Percentiles rank a stretch among this genome's conserved stretches.
phyloP scores from a whole-genome alignment of 2,113 vertebrate genomes.

The Lycaon pictus region DNA sequence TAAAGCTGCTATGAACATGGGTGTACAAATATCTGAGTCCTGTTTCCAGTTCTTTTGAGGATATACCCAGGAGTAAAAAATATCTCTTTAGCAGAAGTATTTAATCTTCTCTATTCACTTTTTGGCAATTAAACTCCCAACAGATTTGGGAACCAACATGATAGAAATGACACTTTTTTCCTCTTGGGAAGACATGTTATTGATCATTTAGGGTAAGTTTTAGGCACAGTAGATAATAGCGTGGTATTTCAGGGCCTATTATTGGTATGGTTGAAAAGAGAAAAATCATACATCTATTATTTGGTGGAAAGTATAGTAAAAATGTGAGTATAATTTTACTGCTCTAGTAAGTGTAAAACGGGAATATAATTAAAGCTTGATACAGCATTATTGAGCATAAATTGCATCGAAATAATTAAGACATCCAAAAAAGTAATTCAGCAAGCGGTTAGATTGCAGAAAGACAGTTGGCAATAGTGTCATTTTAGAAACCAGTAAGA shows the following conservation, averaged over 20 bases:
- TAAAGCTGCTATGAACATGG: neutral
- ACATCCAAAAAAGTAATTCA: slow-evolving; percentile 4
- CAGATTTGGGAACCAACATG: neutral
- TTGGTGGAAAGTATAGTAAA: neutral
- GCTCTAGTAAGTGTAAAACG: neutral
- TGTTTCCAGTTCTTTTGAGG: neutral
- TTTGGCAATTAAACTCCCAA: slow-evolving; percentile 8
- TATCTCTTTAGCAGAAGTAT: neutral
- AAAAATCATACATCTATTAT: neutral
- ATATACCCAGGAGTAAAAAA: neutral
- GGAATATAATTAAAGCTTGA: slow-evolving; percentile 7
- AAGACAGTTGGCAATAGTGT: neutral
- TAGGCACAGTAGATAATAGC: neutral
- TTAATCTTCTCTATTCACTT: slow-evolving; percentile 15
- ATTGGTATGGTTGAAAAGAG: neutral
- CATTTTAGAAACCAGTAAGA: neutral
- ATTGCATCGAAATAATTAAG: neutral
- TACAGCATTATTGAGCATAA: neutral
- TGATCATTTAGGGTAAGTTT: slow-evolving; percentile 11
- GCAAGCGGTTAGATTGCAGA: neutral
- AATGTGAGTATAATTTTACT: neutral
- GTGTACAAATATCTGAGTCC: neutral
- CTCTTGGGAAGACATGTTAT: neutral
- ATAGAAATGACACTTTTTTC: neutral
- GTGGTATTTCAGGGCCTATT: neutral